phyloP scores from a whole-genome alignment of 2,113 vertebrate species.

The Corythoichthys haematopterus region DNA sequence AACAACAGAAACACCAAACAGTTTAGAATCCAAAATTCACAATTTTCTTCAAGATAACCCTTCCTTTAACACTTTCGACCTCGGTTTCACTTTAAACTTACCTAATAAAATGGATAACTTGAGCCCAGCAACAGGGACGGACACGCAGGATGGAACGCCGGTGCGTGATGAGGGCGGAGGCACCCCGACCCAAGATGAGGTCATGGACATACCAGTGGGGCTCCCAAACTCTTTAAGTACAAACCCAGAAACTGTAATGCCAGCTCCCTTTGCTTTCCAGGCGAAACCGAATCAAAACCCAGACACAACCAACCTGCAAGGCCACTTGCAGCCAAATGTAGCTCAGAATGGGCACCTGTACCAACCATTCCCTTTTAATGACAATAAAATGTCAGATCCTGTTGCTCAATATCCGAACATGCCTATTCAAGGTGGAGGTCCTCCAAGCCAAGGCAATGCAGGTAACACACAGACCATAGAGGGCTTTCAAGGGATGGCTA shows the following conservation, averaged over 20 bases:
- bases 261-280: constrained; percentile 16
- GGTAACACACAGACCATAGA: constrained; percentile 69
- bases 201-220: constrained; percentile 82
- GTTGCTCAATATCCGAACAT: constrained; percentile 77
- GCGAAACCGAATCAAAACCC: constrained; percentile 25
- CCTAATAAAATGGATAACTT: constrained; percentile 23
- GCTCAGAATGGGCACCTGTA: constrained; percentile 51
- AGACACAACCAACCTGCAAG: constrained; percentile 19
- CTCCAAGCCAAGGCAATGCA: constrained; percentile 73
- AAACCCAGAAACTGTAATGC: constrained; percentile 20
- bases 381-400: constrained; percentile 26
- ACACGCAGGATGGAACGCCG: constrained; percentile 85
- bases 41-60: constrained; percentile 89
- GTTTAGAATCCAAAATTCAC: constrained; percentile 93
- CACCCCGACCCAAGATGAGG: constrained; percentile 94
- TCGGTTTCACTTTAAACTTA: constrained; percentile 78
- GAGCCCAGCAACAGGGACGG: constrained; percentile 63
- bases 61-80: constrained; percentile 81
- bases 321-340: constrained; percentile 11
- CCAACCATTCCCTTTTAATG: constrained; percentile 23
- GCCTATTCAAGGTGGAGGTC: constrained; percentile 74
- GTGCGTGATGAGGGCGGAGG: constrained; percentile 90
- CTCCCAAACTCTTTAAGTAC: constrained; percentile 42
- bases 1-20: background rate
- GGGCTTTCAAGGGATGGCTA: constrained; percentile 67